Evolutionary conservation across 64 coral and sea anemone species (phyloP).

Genomic region (Stichodactyla helianthus): DNA sequence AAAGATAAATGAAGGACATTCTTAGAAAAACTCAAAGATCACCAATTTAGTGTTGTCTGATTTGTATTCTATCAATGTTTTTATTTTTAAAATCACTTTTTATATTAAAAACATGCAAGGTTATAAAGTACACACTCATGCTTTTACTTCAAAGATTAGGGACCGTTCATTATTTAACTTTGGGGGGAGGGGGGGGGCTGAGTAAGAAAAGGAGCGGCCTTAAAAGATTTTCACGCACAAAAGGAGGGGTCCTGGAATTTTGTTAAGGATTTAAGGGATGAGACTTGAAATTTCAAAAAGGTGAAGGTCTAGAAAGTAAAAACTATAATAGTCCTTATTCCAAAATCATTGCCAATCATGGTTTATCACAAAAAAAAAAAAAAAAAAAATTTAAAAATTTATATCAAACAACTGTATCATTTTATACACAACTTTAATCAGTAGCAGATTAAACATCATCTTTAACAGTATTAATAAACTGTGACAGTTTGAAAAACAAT

Average conservation of each 20-base stretch:
- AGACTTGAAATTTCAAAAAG: too few relatives aligned
- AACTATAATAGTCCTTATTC: not conserved
- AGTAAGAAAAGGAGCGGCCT: not conserved
- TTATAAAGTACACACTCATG: too few relatives aligned
- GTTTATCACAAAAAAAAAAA: not conserved
- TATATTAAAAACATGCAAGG: too few relatives aligned
- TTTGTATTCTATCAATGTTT: too few relatives aligned
- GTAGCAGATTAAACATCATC: not conserved
- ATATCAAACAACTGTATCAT: not conserved
- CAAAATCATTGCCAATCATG: not conserved
- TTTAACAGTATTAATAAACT: not conserved
- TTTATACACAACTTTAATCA: not conserved
- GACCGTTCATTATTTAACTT: not conserved
- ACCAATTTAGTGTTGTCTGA: too few relatives aligned
- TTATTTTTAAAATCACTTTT: too few relatives aligned
- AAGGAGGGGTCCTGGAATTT: not conserved
- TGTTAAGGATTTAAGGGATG: too few relatives aligned
- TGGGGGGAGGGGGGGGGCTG: not conserved
- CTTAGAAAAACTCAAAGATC: too few relatives aligned
- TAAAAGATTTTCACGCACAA: not conserved
- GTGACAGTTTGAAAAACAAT: not conserved
- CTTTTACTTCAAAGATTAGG: not conserved
- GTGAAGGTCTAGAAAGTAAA: not conserved
- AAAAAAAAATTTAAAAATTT: too few relatives aligned
- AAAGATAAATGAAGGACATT: too few relatives aligned